Evolutionary conservation across 2,113 vertebrate species (phyloP).

Genomic region (Anas platyrhynchos): DNA sequence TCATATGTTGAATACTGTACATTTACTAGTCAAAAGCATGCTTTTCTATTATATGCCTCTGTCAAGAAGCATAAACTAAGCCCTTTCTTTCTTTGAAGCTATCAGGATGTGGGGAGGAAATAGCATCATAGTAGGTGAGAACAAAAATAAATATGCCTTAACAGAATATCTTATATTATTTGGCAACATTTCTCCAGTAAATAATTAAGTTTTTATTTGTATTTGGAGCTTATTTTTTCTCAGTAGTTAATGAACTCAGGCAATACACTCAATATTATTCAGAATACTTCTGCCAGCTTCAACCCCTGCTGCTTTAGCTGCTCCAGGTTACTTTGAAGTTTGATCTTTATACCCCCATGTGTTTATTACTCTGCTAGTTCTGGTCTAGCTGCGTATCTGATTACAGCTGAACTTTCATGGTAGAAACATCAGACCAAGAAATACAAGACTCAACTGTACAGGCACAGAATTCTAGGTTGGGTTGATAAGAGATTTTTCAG

Average conservation of each 20-base stretch:
- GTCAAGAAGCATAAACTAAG: not conserved
- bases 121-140: not conserved
- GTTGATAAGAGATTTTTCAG: not conserved
- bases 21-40: not conserved
- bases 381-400: not conserved
- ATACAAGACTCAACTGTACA: not conserved
- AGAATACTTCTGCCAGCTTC: not conserved
- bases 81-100: not conserved
- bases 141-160: not conserved
- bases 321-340: not conserved
- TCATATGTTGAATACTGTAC: not conserved
- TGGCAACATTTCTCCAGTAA: not conserved
- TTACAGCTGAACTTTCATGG: not conserved
- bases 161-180: not conserved
- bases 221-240: not conserved
- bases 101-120: not conserved
- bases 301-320: not conserved
- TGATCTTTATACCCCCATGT: not conserved
- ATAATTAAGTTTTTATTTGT: not conserved
- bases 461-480: not conserved
- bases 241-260: not conserved
- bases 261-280: not conserved
- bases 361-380: not conserved
- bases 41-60: not conserved
- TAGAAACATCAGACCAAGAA: not conserved